Evolutionary conservation across 2,113 vertebrate genomes (phyloP).

Genomic region (Mesocricetus auratus): DNA sequence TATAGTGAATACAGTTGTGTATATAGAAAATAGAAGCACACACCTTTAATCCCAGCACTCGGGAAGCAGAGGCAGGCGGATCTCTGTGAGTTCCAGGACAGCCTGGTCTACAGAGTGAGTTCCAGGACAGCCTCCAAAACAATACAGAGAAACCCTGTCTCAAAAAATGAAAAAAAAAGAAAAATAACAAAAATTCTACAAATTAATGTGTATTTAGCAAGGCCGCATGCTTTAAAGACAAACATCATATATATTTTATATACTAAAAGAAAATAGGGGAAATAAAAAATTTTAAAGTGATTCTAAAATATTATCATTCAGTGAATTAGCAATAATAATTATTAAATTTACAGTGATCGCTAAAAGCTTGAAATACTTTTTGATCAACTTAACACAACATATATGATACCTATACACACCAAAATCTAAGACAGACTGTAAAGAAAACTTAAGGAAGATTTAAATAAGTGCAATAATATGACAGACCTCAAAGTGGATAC

Average conservation of each 20-base stretch:
- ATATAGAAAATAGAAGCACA: neutral
- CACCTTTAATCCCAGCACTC: no score
- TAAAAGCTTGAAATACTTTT: neutral
- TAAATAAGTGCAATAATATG: neutral
- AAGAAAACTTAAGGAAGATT: constrained; percentile 18
- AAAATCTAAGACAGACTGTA: constrained; percentile 27
- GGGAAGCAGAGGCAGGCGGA: no score
- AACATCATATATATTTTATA: neutral
- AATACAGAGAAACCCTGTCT: no score
- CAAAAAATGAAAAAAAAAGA: no score
- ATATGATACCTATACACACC: neutral
- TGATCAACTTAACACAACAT: neutral
- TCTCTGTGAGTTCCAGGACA: no score
- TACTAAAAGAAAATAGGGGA: neutral
- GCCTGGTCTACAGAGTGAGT: no score
- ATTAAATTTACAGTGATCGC: neutral
- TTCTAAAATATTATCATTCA: neutral
- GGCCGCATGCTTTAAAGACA: neutral
- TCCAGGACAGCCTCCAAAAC: no score
- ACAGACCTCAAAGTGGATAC: neutral
- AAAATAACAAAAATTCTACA: neutral
- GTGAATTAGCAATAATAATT: neutral
- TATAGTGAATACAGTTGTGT: neutral
- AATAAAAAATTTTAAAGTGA: neutral
- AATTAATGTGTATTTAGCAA: constrained; percentile 21